Base-by-base conservation (phyloP, 2,113 vertebrate genomes). In the Pteruthius melanotis region DNA sequence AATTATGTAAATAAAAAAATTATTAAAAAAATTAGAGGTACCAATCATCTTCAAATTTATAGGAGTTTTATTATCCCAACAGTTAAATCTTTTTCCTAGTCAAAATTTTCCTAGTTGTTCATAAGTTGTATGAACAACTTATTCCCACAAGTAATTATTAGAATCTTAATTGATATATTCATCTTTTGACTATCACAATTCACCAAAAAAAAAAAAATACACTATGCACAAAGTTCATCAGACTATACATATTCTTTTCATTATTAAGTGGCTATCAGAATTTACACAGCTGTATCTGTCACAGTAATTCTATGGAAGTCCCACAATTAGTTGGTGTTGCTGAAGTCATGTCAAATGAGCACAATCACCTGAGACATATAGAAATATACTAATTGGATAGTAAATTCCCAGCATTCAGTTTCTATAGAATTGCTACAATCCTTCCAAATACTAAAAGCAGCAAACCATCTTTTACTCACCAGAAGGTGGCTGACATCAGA, bases 391-490 rank as follows among this genome's bases (percentile, higher is more conserved):
- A 68, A 75, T 7, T 33, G 49, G 13, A 63, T 6, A 84, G 56
- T 14, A 71, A 90, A 78, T 52, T 83, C 24, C 19, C 63, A 93
- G 10, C 0, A 5, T 47, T 33, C n/a, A 42, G 23, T 88, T 94
- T n/a, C 27, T 15, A 68, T 31, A 14, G 21, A 83, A 63, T 31
- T 86, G 44, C 65, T 79, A 30, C 19, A 52, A 40, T 40, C 50
- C 33, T 52, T 37, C 74, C 5, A 70, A 52, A 64, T 6, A 75
- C 8, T 44, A 9, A 1, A 71, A 90, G 18, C 5, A 11, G 26
- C 56, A 93, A 93, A 84, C 6, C 31, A 57, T 75, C 52, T 49
- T 65, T 20, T 30, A 97, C 97, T 96, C 57, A 98, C 98, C 97
- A 80, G 64, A 7, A 6, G 83, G 27, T 35, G 68, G 30, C n/a